Percentiles rank a stretch among this genome's conserved stretches.
Evolutionary conservation across 2,888 invertebrate species (phyloP).

Genomic region (Palloptera scutellata): DNA sequence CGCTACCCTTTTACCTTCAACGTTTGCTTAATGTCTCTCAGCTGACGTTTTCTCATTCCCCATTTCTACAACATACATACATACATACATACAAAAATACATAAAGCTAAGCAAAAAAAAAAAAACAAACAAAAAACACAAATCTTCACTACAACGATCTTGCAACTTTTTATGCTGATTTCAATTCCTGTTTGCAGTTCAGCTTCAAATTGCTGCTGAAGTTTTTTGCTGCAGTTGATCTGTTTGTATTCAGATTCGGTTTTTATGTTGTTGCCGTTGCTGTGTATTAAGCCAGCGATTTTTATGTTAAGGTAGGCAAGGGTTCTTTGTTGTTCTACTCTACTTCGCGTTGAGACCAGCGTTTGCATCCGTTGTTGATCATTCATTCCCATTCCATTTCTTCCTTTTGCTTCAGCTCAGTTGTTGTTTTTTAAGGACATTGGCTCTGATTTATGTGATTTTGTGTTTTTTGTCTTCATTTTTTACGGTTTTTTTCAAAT

Average conservation of each 20-base stretch:
- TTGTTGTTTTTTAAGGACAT: constrained; percentile 4
- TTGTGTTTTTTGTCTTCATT: constrained; percentile 13
- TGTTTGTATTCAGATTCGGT: constrained; percentile 15
- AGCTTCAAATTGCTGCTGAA: too few species aligned
- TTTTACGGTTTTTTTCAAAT: constrained; percentile 19
- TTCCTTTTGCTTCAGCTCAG: constrained; percentile 15
- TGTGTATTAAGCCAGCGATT: constrained; percentile 33
- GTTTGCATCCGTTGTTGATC: constrained; percentile 52
- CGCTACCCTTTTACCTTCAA: background rate
- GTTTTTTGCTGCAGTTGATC: too few species aligned
- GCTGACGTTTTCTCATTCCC: constrained; percentile 51
- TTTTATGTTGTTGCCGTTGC: constrained; percentile 1
- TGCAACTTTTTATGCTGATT: constrained; percentile 13
- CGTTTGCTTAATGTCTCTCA: constrained; percentile 41
- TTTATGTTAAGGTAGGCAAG: constrained; percentile 46
- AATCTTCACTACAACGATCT: background rate
- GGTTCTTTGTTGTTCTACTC: constrained; percentile 34
- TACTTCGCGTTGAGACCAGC: constrained; percentile 33
- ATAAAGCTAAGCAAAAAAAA: background rate
- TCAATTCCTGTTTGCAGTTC: background rate
- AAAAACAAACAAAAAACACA: background rate
- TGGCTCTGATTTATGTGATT: constrained; percentile 18
- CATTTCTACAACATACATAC: too few species aligned
- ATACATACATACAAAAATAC: too few species aligned
- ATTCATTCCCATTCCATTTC: constrained; percentile 46